Conservation (phyloP, 2,113 vertebrate species). For the Lagenorhynchus albirostris region DNA sequence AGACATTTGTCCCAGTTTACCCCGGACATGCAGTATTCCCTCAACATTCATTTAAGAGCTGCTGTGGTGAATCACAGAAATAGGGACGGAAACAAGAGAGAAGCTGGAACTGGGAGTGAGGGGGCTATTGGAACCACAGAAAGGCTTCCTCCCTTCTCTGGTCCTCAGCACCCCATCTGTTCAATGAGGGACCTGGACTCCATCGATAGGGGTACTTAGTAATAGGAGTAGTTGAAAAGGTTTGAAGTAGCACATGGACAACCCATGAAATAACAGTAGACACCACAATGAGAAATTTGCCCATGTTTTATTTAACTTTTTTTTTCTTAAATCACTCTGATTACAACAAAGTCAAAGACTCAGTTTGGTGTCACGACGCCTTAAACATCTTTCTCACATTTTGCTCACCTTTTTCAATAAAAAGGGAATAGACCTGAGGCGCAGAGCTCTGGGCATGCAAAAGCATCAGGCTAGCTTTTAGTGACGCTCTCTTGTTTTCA, state of each 20-base stretch:
- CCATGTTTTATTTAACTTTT: background rate
- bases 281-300: background rate
- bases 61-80: background rate
- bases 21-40: accelerated
- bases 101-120: accelerated
- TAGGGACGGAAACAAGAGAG: no score
- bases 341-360: background rate
- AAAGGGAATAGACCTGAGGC: background rate
- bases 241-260: background rate
- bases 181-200: background rate
- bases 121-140: accelerated
- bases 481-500: background rate
- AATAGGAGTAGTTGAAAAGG: background rate
- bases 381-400: background rate
- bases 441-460: background rate
- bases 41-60: background rate
- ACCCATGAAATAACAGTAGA: background rate
- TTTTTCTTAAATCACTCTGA: background rate
- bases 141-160: background rate
- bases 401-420: background rate
- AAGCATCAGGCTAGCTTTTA: background rate
- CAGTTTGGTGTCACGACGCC: background rate
- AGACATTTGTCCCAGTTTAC: accelerated
- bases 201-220: accelerated
- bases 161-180: background rate